A percentile compares a stretch with the other conserved stretches of the same genome.
Conservation (phyloP, 2,113 vertebrate species). For the Ornithorhynchus anatinus region DNA sequence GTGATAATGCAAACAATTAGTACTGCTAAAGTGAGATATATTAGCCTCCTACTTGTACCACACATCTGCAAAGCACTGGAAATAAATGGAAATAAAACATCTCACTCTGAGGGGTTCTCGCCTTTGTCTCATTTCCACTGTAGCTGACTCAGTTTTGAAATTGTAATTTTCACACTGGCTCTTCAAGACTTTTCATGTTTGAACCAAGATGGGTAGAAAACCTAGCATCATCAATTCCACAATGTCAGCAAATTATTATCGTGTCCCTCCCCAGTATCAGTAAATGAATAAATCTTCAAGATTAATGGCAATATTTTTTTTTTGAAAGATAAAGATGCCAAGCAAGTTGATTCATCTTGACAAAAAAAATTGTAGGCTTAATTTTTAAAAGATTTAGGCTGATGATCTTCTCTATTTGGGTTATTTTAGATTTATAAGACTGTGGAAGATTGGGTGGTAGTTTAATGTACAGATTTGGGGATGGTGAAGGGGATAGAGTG, state of each 20-base stretch:
- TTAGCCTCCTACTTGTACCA: conserved; percentile 74
- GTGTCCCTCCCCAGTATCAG: conserved; percentile 3
- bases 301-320: conserved; percentile 17
- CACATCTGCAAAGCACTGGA: conserved; percentile 67
- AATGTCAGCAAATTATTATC: conserved; percentile 43
- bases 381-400: not conserved
- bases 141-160: conserved; percentile 68
- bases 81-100: conserved; percentile 72
- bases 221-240: conserved; percentile 16
- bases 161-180: conserved; percentile 59
- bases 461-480: not conserved
- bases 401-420: not conserved
- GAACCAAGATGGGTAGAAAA: conserved; percentile 39
- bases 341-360: not conserved
- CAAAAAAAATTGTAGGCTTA: conserved; percentile 4
- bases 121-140: conserved; percentile 66
- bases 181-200: conserved; percentile 38
- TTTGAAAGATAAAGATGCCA: conserved; percentile 16
- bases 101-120: conserved; percentile 52
- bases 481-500: not conserved
- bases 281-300: conserved; percentile 48
- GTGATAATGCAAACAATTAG: conserved; percentile 85
- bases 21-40: conserved; percentile 77
- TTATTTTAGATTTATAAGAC: not conserved
- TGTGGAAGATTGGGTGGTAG: not conserved